Conservation (phyloP, 2,888 invertebrate genomes). For the Molanna angustata region DNA sequence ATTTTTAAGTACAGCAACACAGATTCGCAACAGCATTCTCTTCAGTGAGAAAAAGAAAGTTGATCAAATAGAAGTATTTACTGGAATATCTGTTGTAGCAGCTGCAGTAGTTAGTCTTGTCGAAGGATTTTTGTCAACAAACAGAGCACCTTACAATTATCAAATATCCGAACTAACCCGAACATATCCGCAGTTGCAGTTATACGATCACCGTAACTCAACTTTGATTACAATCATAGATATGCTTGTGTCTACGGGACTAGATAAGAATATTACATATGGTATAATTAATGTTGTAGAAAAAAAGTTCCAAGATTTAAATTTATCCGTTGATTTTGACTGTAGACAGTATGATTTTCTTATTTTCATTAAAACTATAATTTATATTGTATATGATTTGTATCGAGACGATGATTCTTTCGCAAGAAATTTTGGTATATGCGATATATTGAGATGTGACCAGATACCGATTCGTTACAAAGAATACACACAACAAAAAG, state of each 20-base stretch:
- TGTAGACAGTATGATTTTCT: conserved; percentile 22
- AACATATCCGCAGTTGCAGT: conserved; percentile 49
- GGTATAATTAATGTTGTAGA: conserved; percentile 53
- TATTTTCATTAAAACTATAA: conserved; percentile 49
- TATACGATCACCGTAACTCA: conserved; percentile 52
- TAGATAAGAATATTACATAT: conserved; percentile 52
- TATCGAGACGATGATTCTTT: conserved; percentile 48
- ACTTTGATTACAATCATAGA: conserved; percentile 53
- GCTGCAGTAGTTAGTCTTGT: conserved; percentile 61
- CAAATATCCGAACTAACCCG: conserved; percentile 50
- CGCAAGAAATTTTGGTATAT: conserved; percentile 17
- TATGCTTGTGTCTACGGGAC: conserved; percentile 49
- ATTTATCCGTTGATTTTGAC: conserved; percentile 43
- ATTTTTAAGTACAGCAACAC: conserved; percentile 53
- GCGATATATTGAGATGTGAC: conserved; percentile 33
- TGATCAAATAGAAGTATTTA: conserved; percentile 54
- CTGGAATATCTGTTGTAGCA: conserved; percentile 57
- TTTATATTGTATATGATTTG: conserved; percentile 52
- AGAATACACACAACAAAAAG: conserved; percentile 41
- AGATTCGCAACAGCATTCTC: conserved; percentile 51
- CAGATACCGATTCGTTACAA: conserved; percentile 51
- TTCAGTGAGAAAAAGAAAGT: conserved; percentile 38
- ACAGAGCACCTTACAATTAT: conserved; percentile 50
- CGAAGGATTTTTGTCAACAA: conserved; percentile 56
- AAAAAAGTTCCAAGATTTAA: conserved; percentile 49